Conservation (phyloP, 2,113 vertebrate species). For the Pheucticus melanocephalus region DNA sequence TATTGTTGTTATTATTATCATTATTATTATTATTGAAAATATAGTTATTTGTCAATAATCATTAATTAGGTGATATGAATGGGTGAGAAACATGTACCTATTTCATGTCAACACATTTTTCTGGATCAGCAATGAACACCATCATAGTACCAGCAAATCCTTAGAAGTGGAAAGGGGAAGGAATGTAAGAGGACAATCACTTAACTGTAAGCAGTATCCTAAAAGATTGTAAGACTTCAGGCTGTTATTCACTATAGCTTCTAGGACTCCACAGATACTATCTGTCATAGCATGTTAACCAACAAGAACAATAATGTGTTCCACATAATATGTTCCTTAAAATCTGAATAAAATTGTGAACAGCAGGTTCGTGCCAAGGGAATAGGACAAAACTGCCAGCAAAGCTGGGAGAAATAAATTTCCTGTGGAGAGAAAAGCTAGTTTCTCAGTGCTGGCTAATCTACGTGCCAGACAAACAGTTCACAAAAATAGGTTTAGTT, state of each 20-base stretch:
- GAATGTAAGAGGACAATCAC: neutral
- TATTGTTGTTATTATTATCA: neutral
- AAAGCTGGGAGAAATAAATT: neutral
- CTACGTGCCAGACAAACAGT: neutral
- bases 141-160: neutral
- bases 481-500: constrained; percentile 8
- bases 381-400: neutral
- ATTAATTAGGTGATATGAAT: neutral
- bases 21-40: neutral
- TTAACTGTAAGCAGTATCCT: neutral
- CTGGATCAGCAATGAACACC: neutral
- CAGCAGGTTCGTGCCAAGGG: neutral
- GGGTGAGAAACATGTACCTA: neutral
- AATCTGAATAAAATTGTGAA: neutral
- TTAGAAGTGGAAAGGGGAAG: neutral
- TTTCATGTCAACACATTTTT: neutral
- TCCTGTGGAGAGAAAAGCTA: neutral
- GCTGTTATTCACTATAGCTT: neutral
- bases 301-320: neutral
- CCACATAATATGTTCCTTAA: neutral
- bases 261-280: neutral
- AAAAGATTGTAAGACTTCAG: neutral
- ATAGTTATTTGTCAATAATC: neutral
- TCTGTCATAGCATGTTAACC: neutral
- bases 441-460: neutral